A percentile compares a stretch with the other conserved stretches of the same genome.
phyloP scores from a whole-genome alignment of 64 coral and sea anemone genomes.

The Hydrozoanthus tunicans region DNA sequence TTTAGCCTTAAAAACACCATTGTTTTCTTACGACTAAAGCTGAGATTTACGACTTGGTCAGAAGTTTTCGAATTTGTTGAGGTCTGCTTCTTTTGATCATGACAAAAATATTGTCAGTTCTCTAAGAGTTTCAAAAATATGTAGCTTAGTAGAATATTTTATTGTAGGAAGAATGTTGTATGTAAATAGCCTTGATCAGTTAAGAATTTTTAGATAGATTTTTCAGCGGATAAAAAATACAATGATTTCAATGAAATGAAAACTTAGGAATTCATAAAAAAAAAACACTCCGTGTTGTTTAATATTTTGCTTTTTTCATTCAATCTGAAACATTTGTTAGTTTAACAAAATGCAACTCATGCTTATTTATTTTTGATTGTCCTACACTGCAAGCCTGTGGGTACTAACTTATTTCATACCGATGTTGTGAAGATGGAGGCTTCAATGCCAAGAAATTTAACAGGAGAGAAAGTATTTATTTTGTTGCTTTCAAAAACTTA shows the following conservation, averaged over 20 bases:
- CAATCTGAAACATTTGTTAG: not conserved
- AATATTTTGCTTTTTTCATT: not conserved
- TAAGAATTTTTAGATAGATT: not conserved
- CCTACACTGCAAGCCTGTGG: not conserved
- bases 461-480: not conserved
- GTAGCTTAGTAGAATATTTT: not conserved
- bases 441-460: not conserved
- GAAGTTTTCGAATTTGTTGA: not conserved
- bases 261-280: not conserved
- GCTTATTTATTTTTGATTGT: not conserved
- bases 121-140: not conserved
- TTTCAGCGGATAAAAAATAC: not conserved
- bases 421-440: not conserved
- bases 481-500: not conserved
- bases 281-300: not conserved
- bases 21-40: not conserved
- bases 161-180: not conserved
- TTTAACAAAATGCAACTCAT: not conserved
- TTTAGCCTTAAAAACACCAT: not conserved
- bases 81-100: too few species aligned
- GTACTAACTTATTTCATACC: not conserved
- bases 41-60: not conserved
- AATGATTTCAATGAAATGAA: not conserved
- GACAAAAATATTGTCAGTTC: not conserved
- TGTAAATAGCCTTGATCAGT: not conserved